Evolutionary conservation across 2,888 invertebrate genomes (phyloP).

Genomic region (Ophioninae sp.): DNA sequence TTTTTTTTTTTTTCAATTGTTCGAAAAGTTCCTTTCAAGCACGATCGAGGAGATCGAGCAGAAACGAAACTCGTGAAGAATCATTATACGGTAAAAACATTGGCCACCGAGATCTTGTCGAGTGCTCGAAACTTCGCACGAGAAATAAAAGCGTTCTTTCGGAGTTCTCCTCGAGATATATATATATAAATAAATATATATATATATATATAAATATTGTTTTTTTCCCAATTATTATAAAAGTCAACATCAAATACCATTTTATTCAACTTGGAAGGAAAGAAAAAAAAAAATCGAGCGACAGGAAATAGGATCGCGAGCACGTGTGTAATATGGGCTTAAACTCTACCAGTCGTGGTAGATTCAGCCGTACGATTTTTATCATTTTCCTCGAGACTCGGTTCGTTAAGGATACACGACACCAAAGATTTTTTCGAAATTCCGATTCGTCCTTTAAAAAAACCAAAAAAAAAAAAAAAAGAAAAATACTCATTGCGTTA

Average conservation of each 20-base stretch:
- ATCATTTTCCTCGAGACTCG: background rate
- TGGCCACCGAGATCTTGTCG: background rate
- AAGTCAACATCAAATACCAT: slow-evolving; percentile 23
- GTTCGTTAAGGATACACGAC: background rate
- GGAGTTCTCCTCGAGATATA: background rate
- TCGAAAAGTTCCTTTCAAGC: background rate
- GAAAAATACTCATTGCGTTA: background rate
- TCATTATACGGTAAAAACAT: background rate
- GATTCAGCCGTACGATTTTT: background rate
- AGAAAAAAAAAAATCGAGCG: slow-evolving; percentile 60
- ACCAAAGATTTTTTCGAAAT: background rate
- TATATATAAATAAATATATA: no score
- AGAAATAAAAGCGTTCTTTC: background rate
- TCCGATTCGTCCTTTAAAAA: background rate
- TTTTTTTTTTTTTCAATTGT: background rate
- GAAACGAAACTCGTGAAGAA: background rate
- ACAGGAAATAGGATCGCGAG: slow-evolving; percentile 38
- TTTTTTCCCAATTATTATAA: slow-evolving; percentile 1
- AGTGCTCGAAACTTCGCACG: background rate
- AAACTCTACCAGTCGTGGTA: no score
- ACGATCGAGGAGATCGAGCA: background rate
- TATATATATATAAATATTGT: background rate
- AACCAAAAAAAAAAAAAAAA: no score
- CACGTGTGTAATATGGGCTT: background rate
- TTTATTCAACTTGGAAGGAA: slow-evolving; percentile 24